phyloP scores from a whole-genome alignment of 2,113 vertebrate genomes.

The Suncus etruscus region DNA sequence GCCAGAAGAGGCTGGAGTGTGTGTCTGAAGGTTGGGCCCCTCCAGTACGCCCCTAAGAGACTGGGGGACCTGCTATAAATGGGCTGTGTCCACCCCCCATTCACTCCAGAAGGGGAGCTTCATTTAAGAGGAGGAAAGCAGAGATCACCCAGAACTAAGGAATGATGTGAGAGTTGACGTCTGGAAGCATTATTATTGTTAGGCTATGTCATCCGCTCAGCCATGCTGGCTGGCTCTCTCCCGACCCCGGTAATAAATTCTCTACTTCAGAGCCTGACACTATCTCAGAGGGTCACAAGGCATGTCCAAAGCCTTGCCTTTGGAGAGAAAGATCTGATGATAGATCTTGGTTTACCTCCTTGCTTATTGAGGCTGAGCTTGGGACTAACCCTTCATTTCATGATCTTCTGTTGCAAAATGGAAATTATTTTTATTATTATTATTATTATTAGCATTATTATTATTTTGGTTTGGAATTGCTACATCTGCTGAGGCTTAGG shows the following conservation, averaged over 20 bases:
- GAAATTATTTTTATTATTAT: background rate
- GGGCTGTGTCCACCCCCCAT: background rate
- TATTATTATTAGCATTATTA: too few species aligned
- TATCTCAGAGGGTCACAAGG: background rate
- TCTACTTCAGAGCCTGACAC: background rate
- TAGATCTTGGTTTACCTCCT: background rate
- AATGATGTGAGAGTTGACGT: background rate
- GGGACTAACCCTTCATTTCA: background rate
- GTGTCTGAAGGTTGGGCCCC: background rate
- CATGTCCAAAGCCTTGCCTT: background rate
- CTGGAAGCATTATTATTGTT: background rate
- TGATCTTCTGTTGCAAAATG: background rate
- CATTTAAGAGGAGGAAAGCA: background rate
- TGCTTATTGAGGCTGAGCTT: background rate
- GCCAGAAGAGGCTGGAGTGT: fast-evolving
- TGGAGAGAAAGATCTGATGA: background rate
- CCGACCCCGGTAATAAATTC: background rate
- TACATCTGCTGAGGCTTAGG: too few species aligned
- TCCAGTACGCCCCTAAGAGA: background rate
- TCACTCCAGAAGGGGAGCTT: background rate
- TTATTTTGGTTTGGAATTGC: too few species aligned
- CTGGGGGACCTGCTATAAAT: background rate
- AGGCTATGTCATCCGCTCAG: background rate
- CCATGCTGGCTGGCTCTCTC: background rate
- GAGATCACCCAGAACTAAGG: background rate